Conservation (phyloP, 1,140 invertebrate genomes). For the Orius laevigatus region DNA sequence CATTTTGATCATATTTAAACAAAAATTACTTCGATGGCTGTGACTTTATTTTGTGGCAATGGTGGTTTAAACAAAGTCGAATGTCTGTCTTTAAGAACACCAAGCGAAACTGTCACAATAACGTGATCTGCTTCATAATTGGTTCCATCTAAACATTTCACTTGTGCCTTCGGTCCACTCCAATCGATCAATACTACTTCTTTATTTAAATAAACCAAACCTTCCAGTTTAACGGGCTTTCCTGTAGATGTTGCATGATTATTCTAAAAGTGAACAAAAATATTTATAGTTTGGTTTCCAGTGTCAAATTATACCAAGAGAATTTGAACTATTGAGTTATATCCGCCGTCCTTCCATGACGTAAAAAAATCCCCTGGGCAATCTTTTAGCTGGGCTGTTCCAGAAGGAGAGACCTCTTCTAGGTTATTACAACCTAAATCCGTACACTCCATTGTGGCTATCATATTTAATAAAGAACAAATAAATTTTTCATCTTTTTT, state of each 20-base stretch:
- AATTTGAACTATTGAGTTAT: constrained; percentile 36
- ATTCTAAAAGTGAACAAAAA: not conserved
- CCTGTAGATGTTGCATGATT: not conserved
- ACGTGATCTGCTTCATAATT: constrained; percentile 41
- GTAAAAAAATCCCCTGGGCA: constrained; percentile 27
- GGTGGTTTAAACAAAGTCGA: constrained; percentile 38
- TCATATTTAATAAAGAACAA: no score
- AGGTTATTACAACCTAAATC: constrained; percentile 39
- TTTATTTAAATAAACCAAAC: constrained; percentile 30
- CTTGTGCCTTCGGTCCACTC: constrained; percentile 22
- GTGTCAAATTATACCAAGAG: constrained; percentile 35
- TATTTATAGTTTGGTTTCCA: no score
- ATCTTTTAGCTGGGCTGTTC: constrained; percentile 30
- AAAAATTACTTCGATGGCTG: constrained; percentile 33
- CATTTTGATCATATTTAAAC: no score
- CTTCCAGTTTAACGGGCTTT: constrained; percentile 19
- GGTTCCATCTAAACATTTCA: constrained; percentile 41
- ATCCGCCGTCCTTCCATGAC: constrained; percentile 44
- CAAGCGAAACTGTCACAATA: constrained; percentile 48
- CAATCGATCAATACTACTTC: constrained; percentile 33
- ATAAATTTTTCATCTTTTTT: no score
- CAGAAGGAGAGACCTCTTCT: constrained; percentile 38
- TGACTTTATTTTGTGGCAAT: constrained; percentile 39
- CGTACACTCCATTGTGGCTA: constrained; percentile 20
- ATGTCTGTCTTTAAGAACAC: constrained; percentile 43